These are phyloP conservation scores for Hydrotaea cyrtoneurina DNA, from an alignment of 2,888 invertebrate species.

Conservation along the genomic window DNA sequence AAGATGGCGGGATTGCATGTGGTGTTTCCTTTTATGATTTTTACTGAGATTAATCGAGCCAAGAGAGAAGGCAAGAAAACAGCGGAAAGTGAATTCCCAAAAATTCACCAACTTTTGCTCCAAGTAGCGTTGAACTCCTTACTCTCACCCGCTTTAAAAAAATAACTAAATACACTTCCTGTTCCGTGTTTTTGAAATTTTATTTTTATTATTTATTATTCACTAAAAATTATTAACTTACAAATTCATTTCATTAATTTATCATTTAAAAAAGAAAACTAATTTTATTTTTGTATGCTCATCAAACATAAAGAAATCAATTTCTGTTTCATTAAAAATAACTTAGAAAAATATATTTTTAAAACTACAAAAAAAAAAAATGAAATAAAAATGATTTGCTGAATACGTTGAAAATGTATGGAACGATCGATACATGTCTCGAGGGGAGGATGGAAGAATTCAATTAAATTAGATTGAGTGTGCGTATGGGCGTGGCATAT, in stretches of 20 bases:
- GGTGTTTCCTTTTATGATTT: no score
- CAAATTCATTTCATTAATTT: constrained; percentile 54
- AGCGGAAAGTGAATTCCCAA: no score
- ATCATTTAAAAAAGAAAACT: constrained; percentile 43
- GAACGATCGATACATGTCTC: neutral
- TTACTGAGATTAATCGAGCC: no score
- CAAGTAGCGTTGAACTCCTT: no score
- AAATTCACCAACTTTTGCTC: no score
- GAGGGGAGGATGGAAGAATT: constrained; percentile 8
- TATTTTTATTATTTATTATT: constrained; percentile 55
- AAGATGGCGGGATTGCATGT: no score
- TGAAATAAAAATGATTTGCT: constrained; percentile 11
- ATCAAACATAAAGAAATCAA: neutral
- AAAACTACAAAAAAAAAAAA: neutral
- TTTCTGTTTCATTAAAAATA: neutral
- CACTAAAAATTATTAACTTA: constrained; percentile 55
- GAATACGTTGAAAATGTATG: constrained; percentile 12
- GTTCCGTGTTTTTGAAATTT: constrained; percentile 39
- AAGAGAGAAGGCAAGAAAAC: no score
- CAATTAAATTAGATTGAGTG: constrained; percentile 22
- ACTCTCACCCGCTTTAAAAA: no score
- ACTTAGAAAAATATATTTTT: neutral
- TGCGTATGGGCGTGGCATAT: constrained; percentile 30
- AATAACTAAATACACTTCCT: neutral
- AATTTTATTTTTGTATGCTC: constrained; percentile 16